Percentiles rank a stretch among this genome's conserved stretches.
Evolutionary conservation across 2,113 vertebrate genomes (phyloP).

Genomic region (Lagenorhynchus albirostris): DNA sequence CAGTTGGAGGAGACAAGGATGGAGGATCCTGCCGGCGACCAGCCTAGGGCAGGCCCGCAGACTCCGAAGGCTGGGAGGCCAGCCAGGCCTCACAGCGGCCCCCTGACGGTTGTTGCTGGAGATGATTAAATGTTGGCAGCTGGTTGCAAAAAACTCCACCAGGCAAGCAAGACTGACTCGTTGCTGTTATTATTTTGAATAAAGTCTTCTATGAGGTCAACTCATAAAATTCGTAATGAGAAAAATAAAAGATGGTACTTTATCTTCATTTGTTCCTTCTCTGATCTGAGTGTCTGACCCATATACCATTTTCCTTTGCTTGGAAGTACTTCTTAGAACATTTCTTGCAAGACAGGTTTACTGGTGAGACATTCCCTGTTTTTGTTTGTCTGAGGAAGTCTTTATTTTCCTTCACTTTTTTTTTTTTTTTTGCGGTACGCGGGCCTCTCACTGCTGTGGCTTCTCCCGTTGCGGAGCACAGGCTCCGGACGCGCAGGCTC

Average conservation of each 20-base stretch:
- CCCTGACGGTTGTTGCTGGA: not conserved
- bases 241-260: not conserved
- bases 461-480: no score
- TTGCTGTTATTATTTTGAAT: not conserved
- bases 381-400: not conserved
- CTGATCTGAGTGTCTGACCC: not conserved
- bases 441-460: no score
- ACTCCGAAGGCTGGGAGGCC: not conserved
- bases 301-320: accelerated
- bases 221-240: not conserved
- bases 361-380: not conserved
- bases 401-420: not conserved
- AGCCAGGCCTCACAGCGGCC: not conserved
- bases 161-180: no score
- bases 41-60: not conserved
- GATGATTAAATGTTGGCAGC: not conserved
- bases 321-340: not conserved
- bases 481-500: no score
- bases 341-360: not conserved
- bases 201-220: not conserved
- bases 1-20: not conserved
- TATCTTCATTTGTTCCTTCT: not conserved
- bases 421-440: no score
- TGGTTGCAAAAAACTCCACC: no score
- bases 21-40: not conserved